Percentiles rank a stretch among this genome's conserved stretches.
Conservation (phyloP, 1,140 invertebrate genomes). For the Hylyphantes graminicola region DNA sequence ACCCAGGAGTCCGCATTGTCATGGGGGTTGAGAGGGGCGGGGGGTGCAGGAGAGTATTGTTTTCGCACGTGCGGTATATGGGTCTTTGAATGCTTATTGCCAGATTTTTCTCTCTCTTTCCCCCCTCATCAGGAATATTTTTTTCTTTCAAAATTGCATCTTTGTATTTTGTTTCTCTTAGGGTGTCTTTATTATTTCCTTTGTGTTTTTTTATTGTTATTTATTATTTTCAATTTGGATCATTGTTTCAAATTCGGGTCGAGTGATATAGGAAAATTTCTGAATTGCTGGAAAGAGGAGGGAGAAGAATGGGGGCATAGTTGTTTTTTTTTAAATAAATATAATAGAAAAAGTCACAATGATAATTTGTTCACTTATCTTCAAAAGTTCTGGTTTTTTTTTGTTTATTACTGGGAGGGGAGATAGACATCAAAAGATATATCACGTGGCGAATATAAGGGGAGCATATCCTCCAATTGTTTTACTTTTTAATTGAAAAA, state of each 20-base stretch:
- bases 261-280: background rate
- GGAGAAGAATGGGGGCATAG: background rate
- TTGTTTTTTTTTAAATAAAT: too few relatives aligned
- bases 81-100: background rate
- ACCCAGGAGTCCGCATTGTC: slow-evolving; percentile 37
- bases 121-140: background rate
- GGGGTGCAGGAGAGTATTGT: slow-evolving; percentile 23
- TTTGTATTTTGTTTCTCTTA: slow-evolving; percentile 8
- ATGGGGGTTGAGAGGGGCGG: background rate
- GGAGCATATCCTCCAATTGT: too few relatives aligned
- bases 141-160: background rate
- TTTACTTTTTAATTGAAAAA: too few relatives aligned
- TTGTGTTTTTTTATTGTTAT: too few relatives aligned
- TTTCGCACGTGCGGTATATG: slow-evolving; percentile 41
- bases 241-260: slow-evolving; percentile 24
- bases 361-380: background rate
- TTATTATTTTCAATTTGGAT: background rate
- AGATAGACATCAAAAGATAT: too few relatives aligned
- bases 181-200: background rate
- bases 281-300: background rate
- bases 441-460: too few relatives aligned
- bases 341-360: too few relatives aligned
- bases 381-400: too few relatives aligned
- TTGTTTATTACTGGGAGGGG: too few relatives aligned
- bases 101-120: background rate